Evolutionary conservation across 2,888 invertebrate genomes (phyloP).

Genomic region (Agriotes lineatus): DNA sequence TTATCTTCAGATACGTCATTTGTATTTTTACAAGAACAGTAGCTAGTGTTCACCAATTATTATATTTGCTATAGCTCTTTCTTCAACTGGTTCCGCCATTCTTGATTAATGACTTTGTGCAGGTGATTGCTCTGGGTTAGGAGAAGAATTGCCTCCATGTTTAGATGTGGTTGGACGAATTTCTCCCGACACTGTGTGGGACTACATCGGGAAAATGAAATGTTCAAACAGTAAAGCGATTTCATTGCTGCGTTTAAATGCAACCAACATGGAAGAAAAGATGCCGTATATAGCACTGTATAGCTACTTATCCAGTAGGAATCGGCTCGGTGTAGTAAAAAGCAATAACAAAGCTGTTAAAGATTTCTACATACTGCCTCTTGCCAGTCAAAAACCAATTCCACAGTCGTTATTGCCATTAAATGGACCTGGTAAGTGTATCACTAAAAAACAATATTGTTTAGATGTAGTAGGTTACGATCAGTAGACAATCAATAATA

Average conservation of each 20-base stretch:
- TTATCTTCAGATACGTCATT: too few species aligned
- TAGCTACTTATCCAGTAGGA: constrained; percentile 88
- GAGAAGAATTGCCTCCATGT: constrained; percentile 80
- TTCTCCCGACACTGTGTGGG: constrained; percentile 91
- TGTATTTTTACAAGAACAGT: too few species aligned
- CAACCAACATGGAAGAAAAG: constrained; percentile 86
- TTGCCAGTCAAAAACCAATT: constrained; percentile 80
- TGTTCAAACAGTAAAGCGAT: constrained; percentile 90
- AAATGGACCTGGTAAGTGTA: constrained; percentile 75
- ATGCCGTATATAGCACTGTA: constrained; percentile 88
- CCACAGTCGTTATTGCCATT: constrained; percentile 78
- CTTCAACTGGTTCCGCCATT: too few species aligned
- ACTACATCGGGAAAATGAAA: constrained; percentile 92
- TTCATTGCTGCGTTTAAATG: constrained; percentile 83
- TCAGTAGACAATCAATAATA: too few species aligned
- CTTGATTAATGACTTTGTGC: too few species aligned
- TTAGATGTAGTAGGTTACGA: too few species aligned
- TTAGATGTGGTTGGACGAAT: constrained; percentile 94
- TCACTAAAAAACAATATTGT: too few species aligned
- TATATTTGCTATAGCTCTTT: background rate
- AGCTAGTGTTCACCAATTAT: too few species aligned
- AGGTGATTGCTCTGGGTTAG: constrained; percentile 76
- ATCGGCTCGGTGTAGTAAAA: constrained; percentile 87
- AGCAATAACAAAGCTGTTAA: constrained; percentile 85
- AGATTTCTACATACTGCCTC: constrained; percentile 93